Percentiles rank a stretch among this genome's conserved stretches.
phyloP scores from a whole-genome alignment of 2,797 vertebrate genomes.

The Dermochelys coriacea region DNA sequence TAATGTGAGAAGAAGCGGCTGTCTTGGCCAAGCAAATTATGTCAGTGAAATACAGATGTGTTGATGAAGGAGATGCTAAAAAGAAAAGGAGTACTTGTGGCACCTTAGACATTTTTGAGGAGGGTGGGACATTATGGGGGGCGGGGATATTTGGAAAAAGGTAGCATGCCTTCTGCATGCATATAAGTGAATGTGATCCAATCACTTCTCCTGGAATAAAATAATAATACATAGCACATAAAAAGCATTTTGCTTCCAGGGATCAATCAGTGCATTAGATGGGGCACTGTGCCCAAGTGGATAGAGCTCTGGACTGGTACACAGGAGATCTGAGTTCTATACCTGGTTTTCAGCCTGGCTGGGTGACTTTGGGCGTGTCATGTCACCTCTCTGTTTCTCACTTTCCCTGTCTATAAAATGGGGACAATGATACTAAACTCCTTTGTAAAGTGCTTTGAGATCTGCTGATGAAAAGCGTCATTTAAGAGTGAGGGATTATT shows the following conservation, averaged over 20 bases:
- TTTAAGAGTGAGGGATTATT: background rate
- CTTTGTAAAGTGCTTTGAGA: background rate
- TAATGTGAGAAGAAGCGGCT: background rate
- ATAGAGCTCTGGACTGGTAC: background rate
- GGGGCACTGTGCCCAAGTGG: background rate
- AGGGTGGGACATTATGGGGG: too few species aligned
- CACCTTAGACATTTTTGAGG: constrained; percentile 21
- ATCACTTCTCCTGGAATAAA: background rate
- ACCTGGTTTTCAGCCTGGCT: background rate
- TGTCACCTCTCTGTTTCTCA: background rate
- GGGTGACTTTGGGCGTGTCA: background rate
- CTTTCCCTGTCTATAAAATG: background rate
- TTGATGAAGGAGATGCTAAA: constrained; percentile 50
- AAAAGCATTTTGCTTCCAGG: background rate
- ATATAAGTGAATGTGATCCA: background rate
- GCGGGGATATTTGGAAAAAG: background rate
- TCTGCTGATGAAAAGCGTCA: background rate
- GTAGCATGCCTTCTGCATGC: background rate
- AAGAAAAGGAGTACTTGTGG: too few species aligned
- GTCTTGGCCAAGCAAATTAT: background rate
- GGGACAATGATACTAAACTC: background rate
- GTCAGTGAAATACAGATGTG: background rate
- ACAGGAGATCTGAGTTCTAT: background rate
- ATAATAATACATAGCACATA: background rate
- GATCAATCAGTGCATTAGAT: background rate